Base-by-base conservation (phyloP, 2,113 vertebrate genomes). In the Callopanchax toddi region DNA sequence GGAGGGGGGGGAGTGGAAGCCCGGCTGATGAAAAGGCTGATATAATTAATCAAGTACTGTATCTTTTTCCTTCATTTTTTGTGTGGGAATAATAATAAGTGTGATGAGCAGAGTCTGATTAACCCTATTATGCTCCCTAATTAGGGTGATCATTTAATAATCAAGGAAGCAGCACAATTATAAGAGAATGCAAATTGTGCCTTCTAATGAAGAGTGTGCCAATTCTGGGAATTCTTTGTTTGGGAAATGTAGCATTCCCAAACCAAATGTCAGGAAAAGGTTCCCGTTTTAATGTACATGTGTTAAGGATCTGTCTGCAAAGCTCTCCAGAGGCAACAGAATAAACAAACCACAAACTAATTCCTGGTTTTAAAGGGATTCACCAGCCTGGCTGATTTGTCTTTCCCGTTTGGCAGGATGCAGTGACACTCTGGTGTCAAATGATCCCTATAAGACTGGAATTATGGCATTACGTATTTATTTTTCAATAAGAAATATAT, bases 111-210 rank as follows among this genome's bases (percentile, higher is more conserved):
- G 93, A 92, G 93, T 93, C 92, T 96, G 92, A 88, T 91, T 92
- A 86, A 93, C 94, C 94, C 92, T 83, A 95, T 94, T 95, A 95
- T 91, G 91, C 93, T 92, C 89, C 85, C 89, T 94, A 95, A 93
- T 96, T 94, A 94, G 94, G 94, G 90, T 87, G 94, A 95, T 96
- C 94, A 94, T 97, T 95, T 95, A 94, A 94, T 95, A 95, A 94
- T 91, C 93, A 93, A 92, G 92, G 92, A 93, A 91, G 90, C 85
- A 88, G 87, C 84, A 87, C 89, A 92, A 92, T 92, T 94, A 92
- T 49, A 79, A 60, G 80, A 86, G 89, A 91, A 93, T 92, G 92
- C 91, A 90, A 91, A 93, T 91, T 58, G 88, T 74, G 69, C 70
- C 70, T 48, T 86, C 88, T 89, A 91, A 91, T 90, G 87, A 89